phyloP scores from a whole-genome alignment of 1,140 invertebrate genomes.

The Scylla paramamosain region DNA sequence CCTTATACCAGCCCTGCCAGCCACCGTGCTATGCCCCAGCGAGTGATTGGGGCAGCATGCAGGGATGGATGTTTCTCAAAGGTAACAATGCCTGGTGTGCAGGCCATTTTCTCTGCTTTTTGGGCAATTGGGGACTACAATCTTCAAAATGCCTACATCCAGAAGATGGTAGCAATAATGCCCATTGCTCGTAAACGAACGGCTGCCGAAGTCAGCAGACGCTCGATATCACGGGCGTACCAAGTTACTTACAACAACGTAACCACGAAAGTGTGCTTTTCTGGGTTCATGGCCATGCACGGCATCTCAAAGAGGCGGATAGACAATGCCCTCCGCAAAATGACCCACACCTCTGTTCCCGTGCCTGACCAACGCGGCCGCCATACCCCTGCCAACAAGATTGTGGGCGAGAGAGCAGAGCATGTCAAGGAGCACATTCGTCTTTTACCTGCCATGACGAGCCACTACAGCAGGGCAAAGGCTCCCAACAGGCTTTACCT shows the following conservation, averaged over 20 bases:
- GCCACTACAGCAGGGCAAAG: too few species aligned
- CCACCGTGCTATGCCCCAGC: too few species aligned
- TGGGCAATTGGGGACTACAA: constrained; percentile 27
- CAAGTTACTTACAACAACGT: not conserved
- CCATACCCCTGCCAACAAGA: too few species aligned
- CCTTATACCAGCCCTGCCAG: too few species aligned
- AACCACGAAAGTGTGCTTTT: not conserved
- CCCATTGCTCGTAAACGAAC: not conserved
- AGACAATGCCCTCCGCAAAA: not conserved
- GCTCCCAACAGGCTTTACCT: too few species aligned
- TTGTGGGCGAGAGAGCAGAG: too few species aligned
- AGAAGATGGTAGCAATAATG: not conserved
- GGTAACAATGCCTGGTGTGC: not conserved
- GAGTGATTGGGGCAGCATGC: not conserved
- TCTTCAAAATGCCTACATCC: not conserved
- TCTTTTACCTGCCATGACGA: too few species aligned
- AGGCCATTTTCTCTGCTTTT: not conserved
- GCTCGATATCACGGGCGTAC: not conserved
- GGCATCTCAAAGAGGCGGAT: not conserved
- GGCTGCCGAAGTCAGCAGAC: not conserved
- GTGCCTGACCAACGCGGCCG: not conserved
- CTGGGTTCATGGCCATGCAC: not conserved
- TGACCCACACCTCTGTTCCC: not conserved
- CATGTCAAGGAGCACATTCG: too few species aligned
- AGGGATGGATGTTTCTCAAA: not conserved